Evolutionary conservation across 2,113 vertebrate species (phyloP).

Genomic region (Apus apus): DNA sequence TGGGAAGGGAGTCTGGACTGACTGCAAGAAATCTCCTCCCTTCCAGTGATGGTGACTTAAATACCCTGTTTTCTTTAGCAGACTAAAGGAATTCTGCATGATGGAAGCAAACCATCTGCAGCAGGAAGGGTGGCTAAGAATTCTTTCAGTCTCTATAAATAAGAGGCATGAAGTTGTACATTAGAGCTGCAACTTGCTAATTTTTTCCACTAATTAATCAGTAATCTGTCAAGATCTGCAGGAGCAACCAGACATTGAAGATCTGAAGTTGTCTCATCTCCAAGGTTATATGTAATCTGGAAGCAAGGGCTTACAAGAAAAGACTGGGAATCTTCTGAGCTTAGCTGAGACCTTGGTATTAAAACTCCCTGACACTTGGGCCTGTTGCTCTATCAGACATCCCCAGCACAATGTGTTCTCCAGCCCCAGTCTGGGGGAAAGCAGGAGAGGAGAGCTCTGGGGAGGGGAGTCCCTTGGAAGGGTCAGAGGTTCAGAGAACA

Average conservation of each 20-base stretch:
- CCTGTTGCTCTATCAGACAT: neutral
- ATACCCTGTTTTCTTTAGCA: neutral
- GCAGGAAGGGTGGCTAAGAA: neutral
- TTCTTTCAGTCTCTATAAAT: neutral
- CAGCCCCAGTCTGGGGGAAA: neutral
- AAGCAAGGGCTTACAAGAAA: neutral
- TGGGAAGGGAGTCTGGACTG: neutral
- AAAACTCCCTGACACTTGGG: neutral
- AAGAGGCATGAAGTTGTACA: neutral
- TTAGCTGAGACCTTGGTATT: neutral
- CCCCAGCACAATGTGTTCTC: neutral
- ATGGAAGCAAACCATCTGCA: neutral
- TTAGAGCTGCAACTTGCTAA: neutral
- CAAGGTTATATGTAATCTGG: neutral
- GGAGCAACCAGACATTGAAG: neutral
- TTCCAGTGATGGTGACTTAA: neutral
- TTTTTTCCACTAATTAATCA: neutral
- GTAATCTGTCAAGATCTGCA: neutral
- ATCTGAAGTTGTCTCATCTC: neutral
- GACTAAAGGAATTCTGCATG: neutral
- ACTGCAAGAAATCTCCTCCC: neutral
- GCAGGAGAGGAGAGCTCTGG: neutral
- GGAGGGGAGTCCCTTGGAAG: neutral
- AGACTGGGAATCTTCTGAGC: neutral
- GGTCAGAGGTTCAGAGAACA: neutral